Conservation (phyloP, 2,888 invertebrate genomes). For the Hirtodrosophila duncani region DNA sequence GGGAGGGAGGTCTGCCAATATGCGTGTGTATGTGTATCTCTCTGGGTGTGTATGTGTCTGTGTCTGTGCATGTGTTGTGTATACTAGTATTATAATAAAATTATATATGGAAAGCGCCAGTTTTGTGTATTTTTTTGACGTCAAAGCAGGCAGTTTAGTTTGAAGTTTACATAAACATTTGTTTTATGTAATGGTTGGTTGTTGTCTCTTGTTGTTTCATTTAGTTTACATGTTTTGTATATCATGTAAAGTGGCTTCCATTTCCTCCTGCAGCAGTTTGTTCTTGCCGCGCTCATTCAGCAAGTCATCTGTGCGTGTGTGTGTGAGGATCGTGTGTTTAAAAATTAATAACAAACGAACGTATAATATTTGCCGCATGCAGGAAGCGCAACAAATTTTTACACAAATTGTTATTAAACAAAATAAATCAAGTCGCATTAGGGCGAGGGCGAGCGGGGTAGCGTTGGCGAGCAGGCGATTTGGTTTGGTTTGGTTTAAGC, state of each 20-base stretch:
- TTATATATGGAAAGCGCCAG: constrained; percentile 73
- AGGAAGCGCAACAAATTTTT: constrained; percentile 14
- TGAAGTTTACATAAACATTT: constrained; percentile 63
- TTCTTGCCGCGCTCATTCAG: constrained; percentile 96
- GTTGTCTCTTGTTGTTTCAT: too few relatives aligned
- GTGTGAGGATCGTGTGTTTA: constrained; percentile 1
- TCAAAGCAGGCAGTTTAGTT: constrained; percentile 72
- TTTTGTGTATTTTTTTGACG: constrained; percentile 58
- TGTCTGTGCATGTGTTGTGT: constrained; percentile 14
- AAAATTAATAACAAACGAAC: constrained; percentile 46
- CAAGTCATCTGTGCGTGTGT: constrained; percentile 88
- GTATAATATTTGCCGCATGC: constrained; percentile 47
- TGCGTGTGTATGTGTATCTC: constrained; percentile 24
- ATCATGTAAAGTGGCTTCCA: constrained; percentile 99
- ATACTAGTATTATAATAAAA: constrained; percentile 59
- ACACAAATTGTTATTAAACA: constrained; percentile 18
- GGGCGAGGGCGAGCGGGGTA: constrained; percentile 39
- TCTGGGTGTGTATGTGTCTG: constrained; percentile 27
- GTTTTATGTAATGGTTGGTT: constrained; percentile 38
- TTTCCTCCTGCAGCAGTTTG: constrained; percentile 97
- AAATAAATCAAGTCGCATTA: constrained; percentile 37
- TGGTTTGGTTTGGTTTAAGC: constrained; percentile 50
- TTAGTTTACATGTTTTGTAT: constrained; percentile 95
- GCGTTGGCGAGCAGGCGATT: constrained; percentile 48
- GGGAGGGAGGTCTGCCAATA: constrained; percentile 9